Base-by-base conservation (phyloP, 2,797 vertebrate species). In the Sebastes variabilis region DNA sequence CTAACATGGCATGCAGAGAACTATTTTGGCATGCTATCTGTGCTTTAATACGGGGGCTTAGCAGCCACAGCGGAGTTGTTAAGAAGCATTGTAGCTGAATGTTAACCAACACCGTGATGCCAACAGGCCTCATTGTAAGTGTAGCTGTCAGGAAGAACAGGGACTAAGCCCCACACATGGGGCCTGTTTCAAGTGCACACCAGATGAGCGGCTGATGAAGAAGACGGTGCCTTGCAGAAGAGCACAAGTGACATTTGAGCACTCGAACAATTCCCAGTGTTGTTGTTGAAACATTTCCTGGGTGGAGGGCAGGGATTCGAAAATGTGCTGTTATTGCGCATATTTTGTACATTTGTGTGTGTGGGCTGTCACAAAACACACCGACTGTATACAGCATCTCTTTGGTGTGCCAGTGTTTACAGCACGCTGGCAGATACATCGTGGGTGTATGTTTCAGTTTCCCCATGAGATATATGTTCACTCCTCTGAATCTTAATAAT, bases 41-140 rank as follows among this genome's bases (percentile, higher is more conserved):
- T 78, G 70, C 82, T 91, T 91, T 88, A 84, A 91, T 85, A 83
- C 55, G 4, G 49, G 46, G 81, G 87, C 89, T 93, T 89, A 89
- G 86, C 77, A 77, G 88, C 79, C 88, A 83, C 89, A 77, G 87
- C 24, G 78, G 88, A 90, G 81, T 79, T 88, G 87, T 89, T 84
- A 80, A 83, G 81, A 84, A 69, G 83, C 67, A 52, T 87, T 83
- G 87, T 88, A 72, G 65, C 83, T 82, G 80, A 92, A 90, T 89
- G 84, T 87, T 89, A 91, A 93, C 88, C 82, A 79, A 75, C 61
- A 77, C 80, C 66, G 67, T 66, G 64, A 75, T 78, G 76, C 86
- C 85, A 82, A 72, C 76, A 85, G 84, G 75, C 82, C 72, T 89
- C 58, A 56, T 75, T 85, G 81, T 83, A 77, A 87, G 79, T 79